A percentile compares a stretch with the other conserved stretches of the same genome.
Evolutionary conservation across 37 sponge, comb jelly and placozoan species (phyloP).

Genomic region (Crambe crambe): DNA sequence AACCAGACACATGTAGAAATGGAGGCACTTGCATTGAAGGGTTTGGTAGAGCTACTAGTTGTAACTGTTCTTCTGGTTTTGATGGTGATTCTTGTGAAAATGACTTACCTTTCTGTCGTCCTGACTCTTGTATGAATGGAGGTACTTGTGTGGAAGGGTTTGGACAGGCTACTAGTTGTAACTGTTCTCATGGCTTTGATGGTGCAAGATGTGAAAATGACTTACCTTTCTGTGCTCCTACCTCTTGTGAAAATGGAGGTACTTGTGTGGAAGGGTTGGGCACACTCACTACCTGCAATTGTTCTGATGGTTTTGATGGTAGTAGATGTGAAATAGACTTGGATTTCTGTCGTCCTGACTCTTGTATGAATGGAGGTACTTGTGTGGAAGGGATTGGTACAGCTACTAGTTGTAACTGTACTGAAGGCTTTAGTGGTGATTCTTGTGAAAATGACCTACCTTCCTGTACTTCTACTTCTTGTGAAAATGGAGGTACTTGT

Average conservation of each 20-base stretch:
- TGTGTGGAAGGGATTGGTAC: conserved; percentile 53
- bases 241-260: conserved; percentile 62
- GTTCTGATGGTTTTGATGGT: conserved; percentile 42
- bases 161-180: conserved; percentile 26
- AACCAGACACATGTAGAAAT: conserved; percentile 27
- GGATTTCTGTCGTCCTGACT: background rate
- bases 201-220: conserved; percentile 16
- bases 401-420: conserved; percentile 34
- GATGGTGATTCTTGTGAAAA: conserved; percentile 28
- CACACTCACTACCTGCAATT: conserved; percentile 7
- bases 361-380: conserved; percentile 71
- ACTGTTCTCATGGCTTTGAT: conserved; percentile 19
- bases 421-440: conserved; percentile 34
- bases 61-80: conserved; percentile 47
- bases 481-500: conserved; percentile 55
- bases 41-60: conserved; percentile 22
- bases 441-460: conserved; percentile 15
- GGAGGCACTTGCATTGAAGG: conserved; percentile 70
- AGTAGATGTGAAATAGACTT: conserved; percentile 26
- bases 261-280: conserved; percentile 35
- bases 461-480: background rate
- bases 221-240: conserved; percentile 13
- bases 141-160: conserved; percentile 42
- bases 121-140: conserved; percentile 22
- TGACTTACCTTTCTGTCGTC: background rate